phyloP scores from a whole-genome alignment of 2,113 vertebrate species.

The Cairina moschata region DNA sequence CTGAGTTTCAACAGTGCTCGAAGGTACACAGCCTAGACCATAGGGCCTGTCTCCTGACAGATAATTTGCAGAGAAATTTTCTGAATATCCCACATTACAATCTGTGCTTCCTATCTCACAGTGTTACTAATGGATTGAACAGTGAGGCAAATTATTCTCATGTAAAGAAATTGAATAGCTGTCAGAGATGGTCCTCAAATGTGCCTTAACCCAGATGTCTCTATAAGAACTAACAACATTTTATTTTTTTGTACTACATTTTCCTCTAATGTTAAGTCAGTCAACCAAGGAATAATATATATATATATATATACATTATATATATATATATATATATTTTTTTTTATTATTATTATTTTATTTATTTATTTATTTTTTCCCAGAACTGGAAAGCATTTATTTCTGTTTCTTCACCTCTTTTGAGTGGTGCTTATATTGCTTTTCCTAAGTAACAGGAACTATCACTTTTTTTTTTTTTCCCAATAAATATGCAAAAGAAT shows the following conservation, averaged over 20 bases:
- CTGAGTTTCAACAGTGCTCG: background rate
- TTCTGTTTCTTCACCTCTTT: background rate
- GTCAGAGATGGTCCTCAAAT: background rate
- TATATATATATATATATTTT: background rate
- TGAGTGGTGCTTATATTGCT: background rate
- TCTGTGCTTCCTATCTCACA: background rate
- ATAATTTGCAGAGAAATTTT: background rate
- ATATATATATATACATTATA: too few relatives aligned
- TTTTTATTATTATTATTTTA: too few relatives aligned
- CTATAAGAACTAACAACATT: background rate
- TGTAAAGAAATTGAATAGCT: background rate
- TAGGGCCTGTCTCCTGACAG: background rate
- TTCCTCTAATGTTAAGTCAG: background rate
- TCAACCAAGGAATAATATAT: background rate
- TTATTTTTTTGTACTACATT: background rate
- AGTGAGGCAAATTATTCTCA: background rate
- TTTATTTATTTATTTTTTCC: background rate
- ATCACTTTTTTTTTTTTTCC: rapidly evolving
- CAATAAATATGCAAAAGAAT: background rate
- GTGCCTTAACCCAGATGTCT: background rate
- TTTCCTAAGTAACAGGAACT: background rate
- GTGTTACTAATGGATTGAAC: background rate
- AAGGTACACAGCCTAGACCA: background rate
- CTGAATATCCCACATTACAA: background rate
- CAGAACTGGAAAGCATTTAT: background rate